Conservation (phyloP, 2,797 vertebrate species). For the Pseudomugil gertrudae region DNA sequence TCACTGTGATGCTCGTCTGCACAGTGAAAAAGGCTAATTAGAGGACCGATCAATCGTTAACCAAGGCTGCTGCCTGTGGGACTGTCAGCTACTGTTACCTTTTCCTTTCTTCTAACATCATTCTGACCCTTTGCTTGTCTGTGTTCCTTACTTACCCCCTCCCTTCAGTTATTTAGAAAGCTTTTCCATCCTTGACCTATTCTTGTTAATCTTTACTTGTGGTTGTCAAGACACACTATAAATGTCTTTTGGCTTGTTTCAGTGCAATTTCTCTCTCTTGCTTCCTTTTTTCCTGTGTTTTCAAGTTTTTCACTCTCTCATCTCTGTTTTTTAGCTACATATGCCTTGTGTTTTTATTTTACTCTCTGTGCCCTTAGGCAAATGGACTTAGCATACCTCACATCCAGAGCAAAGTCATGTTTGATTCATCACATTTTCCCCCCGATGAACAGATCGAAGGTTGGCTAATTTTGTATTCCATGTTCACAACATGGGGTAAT, state of each 20-base stretch:
- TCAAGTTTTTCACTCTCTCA: constrained; percentile 25
- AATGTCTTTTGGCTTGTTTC: constrained; percentile 53
- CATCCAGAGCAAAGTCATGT: constrained; percentile 56
- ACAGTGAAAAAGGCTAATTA: constrained; percentile 77
- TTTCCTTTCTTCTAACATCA: constrained; percentile 46
- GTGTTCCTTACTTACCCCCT: constrained; percentile 16
- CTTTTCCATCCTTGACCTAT: constrained; percentile 45
- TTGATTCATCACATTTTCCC: constrained; percentile 66
- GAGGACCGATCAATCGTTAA: constrained; percentile 75
- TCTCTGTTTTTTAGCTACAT: constrained; percentile 27
- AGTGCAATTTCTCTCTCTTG: constrained; percentile 33
- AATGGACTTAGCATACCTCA: constrained; percentile 53
- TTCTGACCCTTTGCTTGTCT: constrained; percentile 55
- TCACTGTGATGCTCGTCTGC: constrained; percentile 63
- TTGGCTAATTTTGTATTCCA: constrained; percentile 70
- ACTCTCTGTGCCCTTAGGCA: constrained; percentile 50
- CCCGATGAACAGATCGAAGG: constrained; percentile 61
- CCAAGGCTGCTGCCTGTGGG: constrained; percentile 63
- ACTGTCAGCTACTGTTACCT: constrained; percentile 66
- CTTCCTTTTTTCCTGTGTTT: constrained; percentile 5
- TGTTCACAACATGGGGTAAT: constrained; percentile 73
- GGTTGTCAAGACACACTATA: constrained; percentile 52
- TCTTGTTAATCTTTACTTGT: constrained; percentile 55
- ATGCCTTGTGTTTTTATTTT: constrained; percentile 61
- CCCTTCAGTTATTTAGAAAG: constrained; percentile 43